phyloP scores from a whole-genome alignment of 1,140 invertebrate genomes.

The Drosophila rufa region DNA sequence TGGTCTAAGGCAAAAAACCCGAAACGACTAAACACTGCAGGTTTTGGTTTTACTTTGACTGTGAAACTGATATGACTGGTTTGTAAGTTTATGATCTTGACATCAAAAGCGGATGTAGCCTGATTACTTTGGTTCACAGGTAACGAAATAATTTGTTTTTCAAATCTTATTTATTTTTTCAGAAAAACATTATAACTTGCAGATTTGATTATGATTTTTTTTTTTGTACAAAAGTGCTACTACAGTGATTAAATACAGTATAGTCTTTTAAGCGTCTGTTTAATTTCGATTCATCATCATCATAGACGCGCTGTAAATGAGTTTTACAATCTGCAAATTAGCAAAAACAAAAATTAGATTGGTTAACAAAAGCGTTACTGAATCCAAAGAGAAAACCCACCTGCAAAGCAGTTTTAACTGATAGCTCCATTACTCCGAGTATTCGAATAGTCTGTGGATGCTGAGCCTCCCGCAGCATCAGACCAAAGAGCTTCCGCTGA shows the following conservation, averaged over 20 bases:
- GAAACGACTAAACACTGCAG: too few relatives aligned
- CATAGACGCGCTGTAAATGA: slow-evolving; percentile 69
- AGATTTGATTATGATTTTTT: neutral
- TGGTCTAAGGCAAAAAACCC: too few relatives aligned
- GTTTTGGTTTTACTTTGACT: neutral
- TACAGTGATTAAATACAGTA: too few relatives aligned
- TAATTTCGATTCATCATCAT: slow-evolving; percentile 61
- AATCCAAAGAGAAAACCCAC: neutral
- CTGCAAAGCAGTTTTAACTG: slow-evolving; percentile 23
- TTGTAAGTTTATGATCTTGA: neutral
- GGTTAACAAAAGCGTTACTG: neutral
- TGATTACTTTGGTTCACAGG: neutral
- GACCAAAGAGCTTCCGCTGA: slow-evolving; percentile 12
- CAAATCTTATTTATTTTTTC: too few relatives aligned
- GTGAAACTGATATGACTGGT: neutral
- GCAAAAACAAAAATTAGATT: neutral
- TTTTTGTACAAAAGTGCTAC: too few relatives aligned
- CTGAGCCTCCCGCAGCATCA: slow-evolving; percentile 19
- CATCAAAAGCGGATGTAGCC: neutral
- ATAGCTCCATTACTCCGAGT: slow-evolving; percentile 16
- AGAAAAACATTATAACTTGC: neutral
- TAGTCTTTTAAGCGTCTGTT: neutral
- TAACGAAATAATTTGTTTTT: too few relatives aligned
- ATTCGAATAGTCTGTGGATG: slow-evolving; percentile 16
- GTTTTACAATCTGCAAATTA: slow-evolving; percentile 64